Evolutionary conservation across 1,140 invertebrate genomes (phyloP), one percentile per base, ranked within the genome.

Genomic region (Scylla paramamosain): DNA sequence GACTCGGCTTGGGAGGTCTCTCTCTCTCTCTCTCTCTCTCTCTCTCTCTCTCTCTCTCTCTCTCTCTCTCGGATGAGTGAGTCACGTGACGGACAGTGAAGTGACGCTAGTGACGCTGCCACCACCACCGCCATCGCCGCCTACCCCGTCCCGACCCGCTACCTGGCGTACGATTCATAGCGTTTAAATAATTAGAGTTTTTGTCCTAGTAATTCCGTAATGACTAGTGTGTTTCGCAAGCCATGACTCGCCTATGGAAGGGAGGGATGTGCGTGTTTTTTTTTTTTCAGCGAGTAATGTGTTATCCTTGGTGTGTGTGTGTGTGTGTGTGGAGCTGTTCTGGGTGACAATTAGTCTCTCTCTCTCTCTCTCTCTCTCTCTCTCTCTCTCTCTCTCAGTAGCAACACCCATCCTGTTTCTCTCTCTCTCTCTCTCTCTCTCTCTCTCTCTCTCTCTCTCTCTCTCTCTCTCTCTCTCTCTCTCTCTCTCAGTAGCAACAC

Each of bases 361-460:
- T 59, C 52, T 59, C 52, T 59, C 52, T 59, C 52, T 59, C 52
- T 59, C 52, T 59, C 52, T 59, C 52, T 59, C 52, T 59, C 52
- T 59, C 52, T 59, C 52, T 77, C 67, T 77, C 67, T 77, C 10
- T 77, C 25, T 77, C n/a, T 20, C 67, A 20, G 67, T 8, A 77
- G 59, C 67, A 77, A 0, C 67, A n/a, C 67, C 67, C 67, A 77
- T 77, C 67, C 67, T 77, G 67, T 20, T 20, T 67, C 6, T 52
- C 6, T 52, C 0, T 77, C 67, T 59, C 67, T n/a, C 67, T n/a
- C 67, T n/a, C 67, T n/a, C 20, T n/a, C 67, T n/a, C 67, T 77
- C 67, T 77, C 67, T 77, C 67, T 77, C 67, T 77, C 67, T 77
- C 67, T 77, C 67, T 77, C 67, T 77, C 67, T 77, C 67, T 77